Evolutionary conservation across 2,113 vertebrate species (phyloP), one percentile per base, ranked within the genome.

Genomic region (Bos javanicus): DNA sequence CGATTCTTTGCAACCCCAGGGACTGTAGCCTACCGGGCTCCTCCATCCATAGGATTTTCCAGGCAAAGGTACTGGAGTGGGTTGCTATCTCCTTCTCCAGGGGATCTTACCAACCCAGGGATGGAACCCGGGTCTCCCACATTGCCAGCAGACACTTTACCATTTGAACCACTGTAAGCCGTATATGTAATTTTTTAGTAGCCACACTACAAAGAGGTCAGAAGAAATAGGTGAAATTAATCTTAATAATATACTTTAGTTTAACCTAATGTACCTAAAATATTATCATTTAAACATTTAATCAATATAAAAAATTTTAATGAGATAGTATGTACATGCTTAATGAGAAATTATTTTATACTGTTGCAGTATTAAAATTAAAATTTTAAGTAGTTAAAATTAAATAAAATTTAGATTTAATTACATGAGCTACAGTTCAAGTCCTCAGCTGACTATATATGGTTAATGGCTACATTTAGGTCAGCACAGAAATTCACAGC

Each of bases 371-470:
- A 57, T 93, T 93, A 91, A 93, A 94, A 95, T 71, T 78, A 30
- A 90, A 85, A 90, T 94, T 78, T 92, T 76, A 88, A 87, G 3
- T n/a, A 84, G 14, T 33, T 91, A 78, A 94, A 92, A 92, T 54
- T 52, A 91, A 93, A 74, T 33, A 92, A 93, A 95, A 78, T 89
- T 46, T 30, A 92, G 59, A 90, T 54, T 62, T 30, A 30, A 33
- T 64, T 25, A 90, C 30, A 62, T 6, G 62, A 87, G 54, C 9
- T 23, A 59, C 36, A 74, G 81, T 93, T 96, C 64, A 94, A 83
- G 36, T 91, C n/a, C n/a, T 81, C 33, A 67, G 1, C 56, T 92
- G 90, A 56, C 60, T 52, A 39, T 4, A 25, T 80, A 13, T 7
- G 26, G 2, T 26, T 81, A 62, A 23, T 54, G 76, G 6, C 12